These are phyloP conservation scores for Heliothis peltigera DNA, from an alignment of 2,888 invertebrate genomes.

Conservation along the genomic window DNA sequence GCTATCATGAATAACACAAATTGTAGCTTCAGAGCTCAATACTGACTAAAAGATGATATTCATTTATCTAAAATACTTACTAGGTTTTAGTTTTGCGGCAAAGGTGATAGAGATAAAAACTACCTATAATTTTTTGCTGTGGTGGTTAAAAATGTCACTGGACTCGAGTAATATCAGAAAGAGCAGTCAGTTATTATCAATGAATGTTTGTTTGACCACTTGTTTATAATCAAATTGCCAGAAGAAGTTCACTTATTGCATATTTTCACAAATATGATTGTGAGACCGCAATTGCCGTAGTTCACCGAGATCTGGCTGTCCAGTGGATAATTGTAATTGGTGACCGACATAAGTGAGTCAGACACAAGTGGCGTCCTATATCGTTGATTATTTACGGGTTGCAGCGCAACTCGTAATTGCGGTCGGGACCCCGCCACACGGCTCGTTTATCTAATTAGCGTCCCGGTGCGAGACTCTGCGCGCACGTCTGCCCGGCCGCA, in stretches of 20 bases:
- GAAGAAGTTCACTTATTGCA: not conserved
- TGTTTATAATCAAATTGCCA: not conserved
- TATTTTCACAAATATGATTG: conserved; percentile 18
- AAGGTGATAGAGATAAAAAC: conserved; percentile 46
- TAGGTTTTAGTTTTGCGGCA: conserved; percentile 26
- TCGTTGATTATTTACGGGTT: conserved; percentile 86
- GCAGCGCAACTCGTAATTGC: conserved; percentile 84
- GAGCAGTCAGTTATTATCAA: conserved; percentile 15
- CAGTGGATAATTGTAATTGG: conserved; percentile 61
- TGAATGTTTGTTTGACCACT: conserved; percentile 12
- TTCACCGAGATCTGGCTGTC: conserved; percentile 30
- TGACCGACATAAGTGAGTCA: conserved; percentile 80
- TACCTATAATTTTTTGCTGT: conserved; percentile 30
- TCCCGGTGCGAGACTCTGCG: conserved; percentile 74
- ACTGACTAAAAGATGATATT: conserved; percentile 18
- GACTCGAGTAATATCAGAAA: conserved; percentile 24
- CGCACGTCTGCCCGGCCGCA: conserved; percentile 67
- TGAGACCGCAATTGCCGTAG: conserved; percentile 11
- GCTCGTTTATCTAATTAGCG: conserved; percentile 89
- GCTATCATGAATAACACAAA: conserved; percentile 45
- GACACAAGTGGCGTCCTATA: conserved; percentile 81
- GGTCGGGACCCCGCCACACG: conserved; percentile 87
- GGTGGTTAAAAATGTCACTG: conserved; percentile 19
- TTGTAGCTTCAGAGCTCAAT: conserved; percentile 33
- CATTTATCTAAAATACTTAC: conserved; percentile 28